Evolutionary conservation across 2,113 vertebrate genomes (phyloP).

Genomic region (Trichechus manatus): DNA sequence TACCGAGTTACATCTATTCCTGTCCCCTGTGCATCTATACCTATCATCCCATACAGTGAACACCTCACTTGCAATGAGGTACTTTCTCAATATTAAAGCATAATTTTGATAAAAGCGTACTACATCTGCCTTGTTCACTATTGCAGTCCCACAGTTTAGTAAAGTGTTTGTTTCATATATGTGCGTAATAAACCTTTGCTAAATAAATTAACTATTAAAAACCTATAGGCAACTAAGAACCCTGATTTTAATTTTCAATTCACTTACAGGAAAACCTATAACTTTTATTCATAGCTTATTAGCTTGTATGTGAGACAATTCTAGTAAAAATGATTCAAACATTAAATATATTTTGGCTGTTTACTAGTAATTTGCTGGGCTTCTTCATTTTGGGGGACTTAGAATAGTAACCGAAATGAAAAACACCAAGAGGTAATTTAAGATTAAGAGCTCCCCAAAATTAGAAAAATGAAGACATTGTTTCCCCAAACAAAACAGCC

Average conservation of each 20-base stretch:
- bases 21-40: background rate
- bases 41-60: background rate
- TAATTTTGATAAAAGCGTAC: background rate
- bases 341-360: background rate
- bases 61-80: background rate
- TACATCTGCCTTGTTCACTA: background rate
- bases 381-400: background rate
- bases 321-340: background rate
- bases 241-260: background rate
- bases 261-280: background rate
- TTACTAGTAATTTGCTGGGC: background rate
- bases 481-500: background rate
- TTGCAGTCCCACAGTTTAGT: background rate
- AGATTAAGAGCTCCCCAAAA: background rate
- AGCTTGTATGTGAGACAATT: background rate
- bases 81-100: background rate
- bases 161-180: background rate
- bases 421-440: background rate
- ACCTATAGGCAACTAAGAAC: background rate
- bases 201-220: background rate
- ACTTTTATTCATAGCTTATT: background rate
- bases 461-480: background rate
- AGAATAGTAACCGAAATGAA: background rate
- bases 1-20: background rate
- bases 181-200: background rate